Evolutionary conservation across 1,140 invertebrate genomes (phyloP), one percentile per base, ranked within the genome.

Genomic region (Pararge aegeria): DNA sequence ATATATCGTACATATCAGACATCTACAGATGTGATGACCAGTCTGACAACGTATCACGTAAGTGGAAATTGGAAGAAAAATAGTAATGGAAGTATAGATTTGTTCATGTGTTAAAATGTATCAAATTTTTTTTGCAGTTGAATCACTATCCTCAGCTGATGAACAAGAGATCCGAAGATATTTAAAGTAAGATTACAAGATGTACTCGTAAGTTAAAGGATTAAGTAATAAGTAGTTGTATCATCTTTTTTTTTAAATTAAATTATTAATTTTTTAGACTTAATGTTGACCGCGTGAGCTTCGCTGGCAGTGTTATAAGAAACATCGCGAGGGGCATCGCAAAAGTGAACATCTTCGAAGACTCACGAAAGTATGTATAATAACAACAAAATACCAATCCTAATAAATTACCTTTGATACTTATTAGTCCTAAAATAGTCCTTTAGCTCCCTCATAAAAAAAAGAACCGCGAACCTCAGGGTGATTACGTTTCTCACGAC

Each of bases 91-190:
- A 7, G 0, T 27, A 7, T 27, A 27, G 27, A 4, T 27, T n/a
- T n/a, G n/a, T n/a, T n/a, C n/a, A n/a, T n/a, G n/a, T n/a, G n/a
- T n/a, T n/a, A n/a, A n/a, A n/a, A n/a, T n/a, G n/a, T n/a, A n/a
- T n/a, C n/a, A n/a, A n/a, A n/a, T n/a, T n/a, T 21, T 21, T 21
- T 46, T 46, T 46, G 20, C 71, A 83, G 80, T 66, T 20, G 21
- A 61, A 48, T 75, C 72, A 40, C 42, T 83, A 48, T 74, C 75
- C 15, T 82, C 74, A 5, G 73, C 80, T 13, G 77, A 84, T 9
- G 76, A 80, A 49, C 67, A 56, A 53, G 80, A 82, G 66, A 76
- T 86, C n/a, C 66, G 70, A 49, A 70, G 68, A 70, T 86, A 86
- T 59, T 40, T 86, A 21, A 79, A 77, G 83, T 86, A 76, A 73